A percentile compares a stretch with the other conserved stretches of the same genome.
phyloP scores from a whole-genome alignment of 2,797 vertebrate species.

The Philypnodon macrostomus region DNA sequence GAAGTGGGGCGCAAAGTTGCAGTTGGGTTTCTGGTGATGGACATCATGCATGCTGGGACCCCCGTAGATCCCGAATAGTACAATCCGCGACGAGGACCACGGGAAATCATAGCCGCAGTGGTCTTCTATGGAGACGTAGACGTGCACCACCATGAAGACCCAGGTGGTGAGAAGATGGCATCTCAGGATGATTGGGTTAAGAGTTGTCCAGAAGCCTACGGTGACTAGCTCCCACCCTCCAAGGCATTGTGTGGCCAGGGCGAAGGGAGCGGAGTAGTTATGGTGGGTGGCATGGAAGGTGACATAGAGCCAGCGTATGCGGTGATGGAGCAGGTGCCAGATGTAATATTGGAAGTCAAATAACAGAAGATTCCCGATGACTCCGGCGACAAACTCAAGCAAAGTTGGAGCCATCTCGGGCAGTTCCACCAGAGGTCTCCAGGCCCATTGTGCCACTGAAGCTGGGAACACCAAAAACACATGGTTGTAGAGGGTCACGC shows the following conservation, averaged over 20 bases:
- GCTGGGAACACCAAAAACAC: constrained; percentile 74
- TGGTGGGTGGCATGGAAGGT: constrained; percentile 76
- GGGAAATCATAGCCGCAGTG: constrained; percentile 77
- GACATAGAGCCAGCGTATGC: constrained; percentile 69
- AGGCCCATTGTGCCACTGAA: constrained; percentile 73
- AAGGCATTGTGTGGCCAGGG: constrained; percentile 70
- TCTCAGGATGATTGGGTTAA: constrained; percentile 66
- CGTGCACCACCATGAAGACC: constrained; percentile 71
- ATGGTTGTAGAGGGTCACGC: constrained; percentile 75
- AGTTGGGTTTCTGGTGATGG: constrained; percentile 73
- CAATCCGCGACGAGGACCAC: constrained; percentile 68
- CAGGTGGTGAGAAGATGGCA: constrained; percentile 74
- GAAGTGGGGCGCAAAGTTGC: constrained; percentile 74
- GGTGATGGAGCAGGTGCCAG: constrained; percentile 77
- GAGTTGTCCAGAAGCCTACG: constrained; percentile 71
- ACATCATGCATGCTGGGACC: constrained; percentile 71
- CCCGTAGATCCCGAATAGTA: constrained; percentile 67
- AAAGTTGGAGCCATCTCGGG: constrained; percentile 64
- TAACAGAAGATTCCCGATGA: constrained; percentile 71
- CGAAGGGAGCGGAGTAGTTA: constrained; percentile 64
- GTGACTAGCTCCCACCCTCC: constrained; percentile 71
- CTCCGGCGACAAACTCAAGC: constrained; percentile 59
- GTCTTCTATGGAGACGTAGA: constrained; percentile 71
- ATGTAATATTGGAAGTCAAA: constrained; percentile 80
- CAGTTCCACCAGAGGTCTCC: constrained; percentile 71